Conservation (phyloP, 2,888 invertebrate species). For the Erebia palarica region DNA sequence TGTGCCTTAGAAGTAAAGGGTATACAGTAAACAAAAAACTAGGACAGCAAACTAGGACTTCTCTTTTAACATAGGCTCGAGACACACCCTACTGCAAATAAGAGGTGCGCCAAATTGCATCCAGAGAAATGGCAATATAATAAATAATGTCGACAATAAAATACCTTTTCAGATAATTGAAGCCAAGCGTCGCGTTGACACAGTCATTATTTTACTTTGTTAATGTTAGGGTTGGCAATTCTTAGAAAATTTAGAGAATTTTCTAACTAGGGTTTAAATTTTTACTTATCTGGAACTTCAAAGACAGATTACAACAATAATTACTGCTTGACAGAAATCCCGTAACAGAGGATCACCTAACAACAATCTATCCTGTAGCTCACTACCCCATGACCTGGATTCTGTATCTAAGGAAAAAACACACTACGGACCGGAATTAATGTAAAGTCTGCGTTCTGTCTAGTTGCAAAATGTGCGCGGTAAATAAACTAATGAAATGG, state of each 20-base stretch:
- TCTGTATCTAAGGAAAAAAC: too few species aligned
- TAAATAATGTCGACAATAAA: constrained; percentile 36
- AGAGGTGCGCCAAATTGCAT: constrained; percentile 36
- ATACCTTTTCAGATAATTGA: constrained; percentile 41
- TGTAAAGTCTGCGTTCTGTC: too few species aligned
- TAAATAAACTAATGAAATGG: too few species aligned
- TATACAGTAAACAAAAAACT: too few species aligned
- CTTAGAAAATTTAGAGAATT: not conserved
- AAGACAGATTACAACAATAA: too few species aligned
- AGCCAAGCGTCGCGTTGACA: constrained; percentile 11
- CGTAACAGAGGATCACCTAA: too few species aligned
- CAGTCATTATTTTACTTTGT: constrained; percentile 29
- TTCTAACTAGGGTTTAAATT: not conserved
- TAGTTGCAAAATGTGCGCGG: too few species aligned
- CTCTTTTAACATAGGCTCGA: not conserved
- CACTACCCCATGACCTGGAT: too few species aligned
- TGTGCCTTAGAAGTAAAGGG: not conserved
- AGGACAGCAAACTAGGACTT: not conserved
- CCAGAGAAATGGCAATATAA: constrained; percentile 36
- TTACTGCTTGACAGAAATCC: too few species aligned
- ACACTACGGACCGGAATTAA: too few species aligned
- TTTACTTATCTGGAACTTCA: not conserved
- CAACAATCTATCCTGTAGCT: too few species aligned
- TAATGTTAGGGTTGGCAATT: constrained; percentile 9
- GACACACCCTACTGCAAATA: constrained; percentile 14